Evolutionary conservation across 2,113 vertebrate genomes (phyloP).

Genomic region (Gambusia holbrooki): DNA sequence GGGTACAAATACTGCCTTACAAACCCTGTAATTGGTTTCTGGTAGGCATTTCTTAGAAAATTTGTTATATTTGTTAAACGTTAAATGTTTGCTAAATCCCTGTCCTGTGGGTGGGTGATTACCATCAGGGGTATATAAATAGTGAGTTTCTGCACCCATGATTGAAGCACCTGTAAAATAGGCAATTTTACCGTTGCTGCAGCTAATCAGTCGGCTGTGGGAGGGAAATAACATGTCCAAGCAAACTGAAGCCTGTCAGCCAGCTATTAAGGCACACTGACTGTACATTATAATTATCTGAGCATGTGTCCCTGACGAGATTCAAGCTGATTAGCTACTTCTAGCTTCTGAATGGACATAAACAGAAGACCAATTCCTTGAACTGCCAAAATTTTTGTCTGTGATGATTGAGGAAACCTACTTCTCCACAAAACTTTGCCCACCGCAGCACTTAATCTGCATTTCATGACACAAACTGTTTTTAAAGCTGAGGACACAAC

Average conservation of each 20-base stretch:
- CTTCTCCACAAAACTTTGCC: constrained; percentile 13
- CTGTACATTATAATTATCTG: background rate
- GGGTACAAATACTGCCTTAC: constrained; percentile 34
- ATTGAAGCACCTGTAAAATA: constrained; percentile 79
- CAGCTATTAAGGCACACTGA: constrained; percentile 5
- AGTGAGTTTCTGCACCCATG: constrained; percentile 64
- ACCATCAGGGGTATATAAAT: constrained; percentile 75
- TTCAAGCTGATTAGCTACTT: constrained; percentile 6
- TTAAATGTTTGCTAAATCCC: constrained; percentile 63
- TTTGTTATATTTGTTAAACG: constrained; percentile 27
- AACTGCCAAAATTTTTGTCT: constrained; percentile 2
- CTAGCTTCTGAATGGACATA: constrained; percentile 11
- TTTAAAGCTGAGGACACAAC: constrained; percentile 38
- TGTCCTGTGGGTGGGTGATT: constrained; percentile 66
- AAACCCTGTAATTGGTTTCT: constrained; percentile 25
- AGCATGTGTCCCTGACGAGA: background rate
- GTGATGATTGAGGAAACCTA: constrained; percentile 17
- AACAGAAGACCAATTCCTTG: constrained; percentile 9
- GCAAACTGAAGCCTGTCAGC: constrained; percentile 62
- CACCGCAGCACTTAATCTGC: constrained; percentile 32
- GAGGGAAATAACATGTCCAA: constrained; percentile 71
- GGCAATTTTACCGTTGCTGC: constrained; percentile 79
- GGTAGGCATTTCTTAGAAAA: constrained; percentile 23
- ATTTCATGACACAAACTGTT: constrained; percentile 44
- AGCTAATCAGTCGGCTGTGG: constrained; percentile 78